Conservation (phyloP, 2,888 invertebrate genomes). For the Drosophila mulleri region DNA sequence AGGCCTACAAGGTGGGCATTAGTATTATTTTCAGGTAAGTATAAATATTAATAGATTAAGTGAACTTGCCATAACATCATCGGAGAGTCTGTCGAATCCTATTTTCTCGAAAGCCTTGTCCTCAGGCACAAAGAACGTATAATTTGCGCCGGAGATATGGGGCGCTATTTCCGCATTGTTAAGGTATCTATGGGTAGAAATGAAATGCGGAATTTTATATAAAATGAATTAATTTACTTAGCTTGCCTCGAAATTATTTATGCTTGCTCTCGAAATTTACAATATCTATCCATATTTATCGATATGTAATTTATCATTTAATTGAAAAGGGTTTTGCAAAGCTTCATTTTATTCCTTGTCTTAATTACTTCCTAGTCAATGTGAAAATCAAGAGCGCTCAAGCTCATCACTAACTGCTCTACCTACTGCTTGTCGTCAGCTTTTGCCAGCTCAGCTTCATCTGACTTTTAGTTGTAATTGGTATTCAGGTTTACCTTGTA, state of each 20-base stretch:
- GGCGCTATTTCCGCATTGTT: slow-evolving; percentile 88
- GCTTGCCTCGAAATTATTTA: too few relatives aligned
- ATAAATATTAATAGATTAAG: neutral
- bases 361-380: too few relatives aligned
- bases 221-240: too few relatives aligned
- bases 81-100: slow-evolving; percentile 87
- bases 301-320: neutral
- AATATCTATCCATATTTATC: neutral
- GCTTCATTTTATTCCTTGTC: accelerated
- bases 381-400: neutral
- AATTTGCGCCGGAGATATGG: slow-evolving; percentile 88
- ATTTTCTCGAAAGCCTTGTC: slow-evolving; percentile 88
- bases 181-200: slow-evolving; percentile 85
- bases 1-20: slow-evolving; percentile 83
- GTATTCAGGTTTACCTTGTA: slow-evolving; percentile 83
- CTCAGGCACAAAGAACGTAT: slow-evolving; percentile 90
- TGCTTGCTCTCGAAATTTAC: too few relatives aligned
- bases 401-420: neutral
- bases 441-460: neutral
- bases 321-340: too few relatives aligned
- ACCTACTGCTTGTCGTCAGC: neutral
- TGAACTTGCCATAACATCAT: slow-evolving; percentile 85
- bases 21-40: neutral
- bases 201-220: too few relatives aligned
- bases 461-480: slow-evolving; percentile 7